A percentile compares a stretch with the other conserved stretches of the same genome.
Evolutionary conservation across 2,113 vertebrate genomes (phyloP).

Genomic region (Cyanoramphus novaezelandiae): DNA sequence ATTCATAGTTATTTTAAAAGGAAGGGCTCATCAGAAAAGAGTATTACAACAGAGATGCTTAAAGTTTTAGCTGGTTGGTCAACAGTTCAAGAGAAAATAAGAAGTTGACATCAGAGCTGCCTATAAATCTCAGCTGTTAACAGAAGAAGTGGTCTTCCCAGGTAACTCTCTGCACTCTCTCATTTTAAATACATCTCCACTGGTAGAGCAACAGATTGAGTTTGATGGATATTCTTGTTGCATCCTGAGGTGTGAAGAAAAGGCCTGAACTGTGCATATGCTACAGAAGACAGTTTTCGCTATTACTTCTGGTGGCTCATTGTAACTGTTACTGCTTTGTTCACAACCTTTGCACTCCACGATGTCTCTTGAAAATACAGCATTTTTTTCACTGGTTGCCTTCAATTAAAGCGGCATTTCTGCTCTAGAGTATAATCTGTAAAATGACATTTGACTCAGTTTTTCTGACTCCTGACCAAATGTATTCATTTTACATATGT

Average conservation of each 20-base stretch:
- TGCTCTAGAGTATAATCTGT: conserved; percentile 36
- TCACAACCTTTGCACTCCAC: conserved; percentile 65
- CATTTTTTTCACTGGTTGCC: conserved; percentile 45
- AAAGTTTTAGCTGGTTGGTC: not conserved
- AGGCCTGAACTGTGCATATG: conserved; percentile 78
- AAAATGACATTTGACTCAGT: conserved; percentile 43
- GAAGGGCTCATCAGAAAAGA: not conserved
- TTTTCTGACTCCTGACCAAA: not conserved
- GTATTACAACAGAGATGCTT: not conserved
- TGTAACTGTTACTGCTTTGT: conserved; percentile 75
- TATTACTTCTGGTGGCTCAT: conserved; percentile 69
- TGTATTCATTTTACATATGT: not conserved
- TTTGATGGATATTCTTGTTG: conserved; percentile 75
- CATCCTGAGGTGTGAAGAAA: conserved; percentile 76
- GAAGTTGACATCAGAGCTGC: not conserved
- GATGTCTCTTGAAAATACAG: conserved; percentile 66
- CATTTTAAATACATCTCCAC: conserved; percentile 61
- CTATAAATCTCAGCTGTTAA: not conserved
- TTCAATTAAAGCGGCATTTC: conserved; percentile 52
- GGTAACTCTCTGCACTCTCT: conserved; percentile 50
- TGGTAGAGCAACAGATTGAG: conserved; percentile 74
- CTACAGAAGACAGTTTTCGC: conserved; percentile 72
- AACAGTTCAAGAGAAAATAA: conserved; percentile 49
- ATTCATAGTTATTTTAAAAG: conserved; percentile 18
- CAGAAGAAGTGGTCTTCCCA: conserved; percentile 42